Base-by-base conservation (phyloP, 2,888 invertebrate species). In the Pandemis heparana region DNA sequence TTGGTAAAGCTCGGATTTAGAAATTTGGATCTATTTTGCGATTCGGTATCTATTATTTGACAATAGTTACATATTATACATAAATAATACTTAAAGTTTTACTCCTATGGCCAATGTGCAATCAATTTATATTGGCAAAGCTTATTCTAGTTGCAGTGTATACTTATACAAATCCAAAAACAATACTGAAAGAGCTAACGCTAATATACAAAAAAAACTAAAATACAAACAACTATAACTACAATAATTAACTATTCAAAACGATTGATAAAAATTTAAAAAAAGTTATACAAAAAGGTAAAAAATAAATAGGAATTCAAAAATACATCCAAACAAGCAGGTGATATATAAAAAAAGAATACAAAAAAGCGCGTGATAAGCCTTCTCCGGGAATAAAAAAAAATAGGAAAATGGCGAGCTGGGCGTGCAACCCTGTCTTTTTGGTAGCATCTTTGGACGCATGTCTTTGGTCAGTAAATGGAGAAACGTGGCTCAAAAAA, bases 261-360 rank as follows among this genome's bases (percentile, higher is more conserved):
- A 77, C 77, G 75, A 78, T 75, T 75, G 76, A 78, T 74, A 80
- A 79, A 78, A 79, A 83, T 82, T 86, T 85, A 87, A 85, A 87
- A 92, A 92, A 89, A 84, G 85, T 87, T 85, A 88, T 90, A 91
- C 86, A 92, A 92, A 92, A 85, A 82, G 84, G 88, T 90, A 91
- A 87, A 90, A 92, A 90, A 90, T 87, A 89, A 90, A 89, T 92
- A 92, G 88, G 87, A 90, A 89, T 89, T 88, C 80, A 88, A 92
- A 91, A 92, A 89, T 88, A 92, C 86, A 88, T 90, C 88, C 84
- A 91, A 91, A 91, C 85, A 88, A 89, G 85, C 86, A 80, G 86
- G 85, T 84, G 83, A 85, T 82, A 78, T 77, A 78, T 79, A 79
- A 79, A 79, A 82, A 32, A 82, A 78, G 78, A 85, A 82, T 86